Evolutionary conservation across 2,888 invertebrate genomes (phyloP).

Genomic region (Furcula furcula): DNA sequence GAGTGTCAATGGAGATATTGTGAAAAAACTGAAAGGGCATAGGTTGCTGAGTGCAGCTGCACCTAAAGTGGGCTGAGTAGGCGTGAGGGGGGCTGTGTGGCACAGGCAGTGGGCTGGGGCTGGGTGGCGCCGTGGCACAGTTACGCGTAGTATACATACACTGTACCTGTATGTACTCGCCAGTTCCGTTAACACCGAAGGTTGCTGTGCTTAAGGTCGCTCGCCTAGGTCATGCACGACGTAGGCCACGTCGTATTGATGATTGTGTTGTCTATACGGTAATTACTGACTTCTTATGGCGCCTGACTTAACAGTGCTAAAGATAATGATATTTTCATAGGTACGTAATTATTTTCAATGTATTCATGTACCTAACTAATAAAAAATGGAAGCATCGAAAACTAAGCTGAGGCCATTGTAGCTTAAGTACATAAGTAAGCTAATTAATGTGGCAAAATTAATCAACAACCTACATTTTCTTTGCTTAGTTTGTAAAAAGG

Average conservation of each 20-base stretch:
- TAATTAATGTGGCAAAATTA: too few species aligned
- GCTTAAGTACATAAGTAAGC: too few species aligned
- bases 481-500: too few species aligned
- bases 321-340: too few species aligned
- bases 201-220: conserved; percentile 67
- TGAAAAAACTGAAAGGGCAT: conserved; percentile 49
- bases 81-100: conserved; percentile 37
- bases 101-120: conserved; percentile 37
- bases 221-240: conserved; percentile 58
- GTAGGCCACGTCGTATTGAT: conserved; percentile 27
- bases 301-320: too few species aligned
- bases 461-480: too few species aligned
- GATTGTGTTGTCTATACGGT: conserved; percentile 16
- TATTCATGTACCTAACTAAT: too few species aligned
- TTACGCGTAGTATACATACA: conserved; percentile 36
- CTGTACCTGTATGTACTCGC: conserved; percentile 31
- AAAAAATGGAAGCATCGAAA: too few species aligned
- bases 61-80: conserved; percentile 34
- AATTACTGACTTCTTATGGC: too few species aligned
- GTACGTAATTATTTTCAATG: too few species aligned
- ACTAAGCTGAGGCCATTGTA: too few species aligned
- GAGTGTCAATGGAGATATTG: conserved; percentile 5
- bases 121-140: conserved; percentile 24
- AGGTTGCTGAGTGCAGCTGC: conserved; percentile 65
- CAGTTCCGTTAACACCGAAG: conserved; percentile 66